These are phyloP conservation scores for Dicycla oo DNA, from an alignment of 2,888 invertebrate genomes.

Conservation along the genomic window DNA sequence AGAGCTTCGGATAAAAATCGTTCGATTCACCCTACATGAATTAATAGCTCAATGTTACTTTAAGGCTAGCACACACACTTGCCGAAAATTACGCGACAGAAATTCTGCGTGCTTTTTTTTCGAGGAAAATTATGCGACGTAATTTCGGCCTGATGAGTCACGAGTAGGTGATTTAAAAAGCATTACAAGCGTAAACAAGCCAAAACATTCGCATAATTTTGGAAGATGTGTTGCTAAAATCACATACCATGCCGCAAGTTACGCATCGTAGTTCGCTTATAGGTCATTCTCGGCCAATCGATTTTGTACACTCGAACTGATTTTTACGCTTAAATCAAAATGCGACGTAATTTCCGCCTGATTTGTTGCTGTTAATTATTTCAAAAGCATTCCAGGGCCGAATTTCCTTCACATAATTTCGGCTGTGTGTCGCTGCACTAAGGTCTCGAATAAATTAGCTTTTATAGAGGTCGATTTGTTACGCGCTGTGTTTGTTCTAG, in stretches of 20 bases:
- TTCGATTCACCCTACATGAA: slow-evolving; percentile 33
- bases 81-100: neutral
- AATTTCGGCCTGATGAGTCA: neutral
- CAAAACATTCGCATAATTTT: neutral
- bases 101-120: neutral
- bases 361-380: too few relatives aligned
- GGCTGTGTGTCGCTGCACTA: neutral
- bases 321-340: neutral
- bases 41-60: slow-evolving; percentile 30
- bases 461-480: slow-evolving; percentile 49
- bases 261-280: neutral
- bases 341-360: rapidly evolving
- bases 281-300: too few relatives aligned
- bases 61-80: neutral
- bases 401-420: slow-evolving; percentile 5
- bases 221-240: neutral
- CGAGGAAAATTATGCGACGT: neutral
- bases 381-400: too few relatives aligned
- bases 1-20: slow-evolving; percentile 24
- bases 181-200: neutral
- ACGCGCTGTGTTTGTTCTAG: slow-evolving; percentile 27
- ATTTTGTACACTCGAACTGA: neutral
- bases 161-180: neutral
- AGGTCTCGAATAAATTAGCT: slow-evolving; percentile 45
- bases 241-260: neutral